Conservation (phyloP, 2,797 vertebrate genomes). For the Leucoraja ocellata region DNA sequence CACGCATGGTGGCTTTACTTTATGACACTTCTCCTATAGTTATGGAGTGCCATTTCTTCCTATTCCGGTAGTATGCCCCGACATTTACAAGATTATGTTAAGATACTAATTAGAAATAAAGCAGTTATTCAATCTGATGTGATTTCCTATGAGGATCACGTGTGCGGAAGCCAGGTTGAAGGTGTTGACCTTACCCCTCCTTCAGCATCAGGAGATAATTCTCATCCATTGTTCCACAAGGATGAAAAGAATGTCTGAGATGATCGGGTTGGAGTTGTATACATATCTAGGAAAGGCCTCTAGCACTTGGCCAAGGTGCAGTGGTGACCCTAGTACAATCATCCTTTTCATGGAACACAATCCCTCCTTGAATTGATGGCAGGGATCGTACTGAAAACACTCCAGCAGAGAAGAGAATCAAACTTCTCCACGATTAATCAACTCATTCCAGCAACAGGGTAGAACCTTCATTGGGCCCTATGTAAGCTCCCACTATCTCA, state of each 20-base stretch:
- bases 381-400: too few relatives aligned
- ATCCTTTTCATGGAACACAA: background rate
- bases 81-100: too few relatives aligned
- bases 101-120: background rate
- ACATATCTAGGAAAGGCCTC: too few relatives aligned
- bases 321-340: too few relatives aligned
- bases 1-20: too few relatives aligned
- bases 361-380: background rate
- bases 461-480: background rate
- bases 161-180: background rate
- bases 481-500: background rate
- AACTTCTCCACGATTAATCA: background rate
- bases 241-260: background rate
- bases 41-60: too few relatives aligned
- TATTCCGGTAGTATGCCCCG: too few relatives aligned
- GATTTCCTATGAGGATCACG: background rate
- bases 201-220: too few relatives aligned
- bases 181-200: background rate
- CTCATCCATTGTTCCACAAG: too few relatives aligned
- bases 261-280: background rate
- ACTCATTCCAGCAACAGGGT: background rate
- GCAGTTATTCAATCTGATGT: background rate
- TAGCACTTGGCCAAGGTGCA: background rate
- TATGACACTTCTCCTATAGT: too few relatives aligned
- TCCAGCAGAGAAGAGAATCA: too few relatives aligned